Evolutionary conservation across 2,113 vertebrate genomes (phyloP).

Genomic region (crab-eating macaque (Macaca fascicularis)): DNA sequence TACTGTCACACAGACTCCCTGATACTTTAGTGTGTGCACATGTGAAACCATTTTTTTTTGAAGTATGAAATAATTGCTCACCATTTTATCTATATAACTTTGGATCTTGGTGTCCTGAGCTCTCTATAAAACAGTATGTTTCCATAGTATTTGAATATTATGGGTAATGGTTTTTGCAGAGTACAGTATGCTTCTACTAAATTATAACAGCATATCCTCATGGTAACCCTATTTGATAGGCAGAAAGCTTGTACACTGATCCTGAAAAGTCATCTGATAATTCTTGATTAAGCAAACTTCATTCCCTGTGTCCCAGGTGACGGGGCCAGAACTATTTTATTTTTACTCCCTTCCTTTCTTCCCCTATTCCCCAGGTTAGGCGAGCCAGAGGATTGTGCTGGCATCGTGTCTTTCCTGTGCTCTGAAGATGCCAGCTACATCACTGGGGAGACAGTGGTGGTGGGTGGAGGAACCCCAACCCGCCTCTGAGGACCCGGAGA

Average conservation of each 20-base stretch:
- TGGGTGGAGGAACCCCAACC: conserved; percentile 83
- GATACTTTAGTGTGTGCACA: not conserved
- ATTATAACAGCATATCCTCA: conserved; percentile 12
- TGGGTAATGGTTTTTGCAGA: not conserved
- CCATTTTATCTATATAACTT: conserved; percentile 13
- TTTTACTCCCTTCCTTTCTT: conserved; percentile 26
- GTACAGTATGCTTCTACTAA: conserved; percentile 19
- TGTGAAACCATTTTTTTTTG: not conserved
- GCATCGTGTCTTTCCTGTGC: conserved; percentile 91
- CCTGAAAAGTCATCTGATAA: conserved; percentile 37
- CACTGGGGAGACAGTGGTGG: conserved; percentile 91
- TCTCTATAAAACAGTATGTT: not conserved
- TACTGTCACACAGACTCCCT: not conserved
- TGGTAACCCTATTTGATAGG: not conserved
- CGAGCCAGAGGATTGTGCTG: conserved; percentile 88
- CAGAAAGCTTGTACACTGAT: not conserved
- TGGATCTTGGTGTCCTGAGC: conserved; percentile 24
- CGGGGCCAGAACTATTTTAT: not conserved
- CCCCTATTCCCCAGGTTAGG: conserved; percentile 83
- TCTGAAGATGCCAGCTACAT: conserved; percentile 91
- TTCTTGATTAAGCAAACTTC: conserved; percentile 33
- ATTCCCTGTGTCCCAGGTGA: not conserved
- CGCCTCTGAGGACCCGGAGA: conserved; percentile 74
- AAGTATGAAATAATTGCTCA: conserved; percentile 38
- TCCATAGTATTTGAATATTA: conserved; percentile 34